These are phyloP conservation scores for Gisinianus flammeolus DNA, from an alignment of 2,888 invertebrate genomes.

Conservation along the genomic window DNA sequence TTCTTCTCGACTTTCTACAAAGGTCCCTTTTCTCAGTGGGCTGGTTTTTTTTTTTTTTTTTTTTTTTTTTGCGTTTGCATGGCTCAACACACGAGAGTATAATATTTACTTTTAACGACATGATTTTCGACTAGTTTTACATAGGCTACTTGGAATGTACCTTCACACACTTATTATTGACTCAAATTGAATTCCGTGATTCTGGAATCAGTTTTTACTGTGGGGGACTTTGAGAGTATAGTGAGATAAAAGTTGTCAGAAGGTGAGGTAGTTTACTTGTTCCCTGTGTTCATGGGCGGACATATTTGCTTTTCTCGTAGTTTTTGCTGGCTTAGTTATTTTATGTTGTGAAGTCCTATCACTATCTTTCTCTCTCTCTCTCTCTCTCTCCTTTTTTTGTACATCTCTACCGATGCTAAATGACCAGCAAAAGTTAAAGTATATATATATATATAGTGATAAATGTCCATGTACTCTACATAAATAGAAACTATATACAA, in stretches of 20 bases:
- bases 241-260: background rate
- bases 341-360: background rate
- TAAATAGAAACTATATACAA: background rate
- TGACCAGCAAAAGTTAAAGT: slow-evolving; percentile 10
- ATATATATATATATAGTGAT: background rate
- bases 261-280: background rate
- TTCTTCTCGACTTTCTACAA: background rate
- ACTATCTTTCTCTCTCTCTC: background rate
- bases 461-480: background rate
- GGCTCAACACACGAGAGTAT: background rate
- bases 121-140: too few relatives aligned
- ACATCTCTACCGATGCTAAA: background rate
- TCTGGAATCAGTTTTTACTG: slow-evolving; percentile 2
- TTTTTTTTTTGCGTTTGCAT: too few relatives aligned
- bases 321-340: background rate
- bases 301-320: background rate
- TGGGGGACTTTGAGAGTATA: background rate
- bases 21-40: background rate
- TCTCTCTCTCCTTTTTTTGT: background rate
- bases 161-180: background rate
- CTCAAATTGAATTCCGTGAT: slow-evolving; percentile 13
- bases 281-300: background rate
- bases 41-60: too few relatives aligned
- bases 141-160: background rate
- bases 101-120: too few relatives aligned